phyloP scores from a whole-genome alignment of 64 coral and sea anemone species.

The Astreopora myriophthalma region DNA sequence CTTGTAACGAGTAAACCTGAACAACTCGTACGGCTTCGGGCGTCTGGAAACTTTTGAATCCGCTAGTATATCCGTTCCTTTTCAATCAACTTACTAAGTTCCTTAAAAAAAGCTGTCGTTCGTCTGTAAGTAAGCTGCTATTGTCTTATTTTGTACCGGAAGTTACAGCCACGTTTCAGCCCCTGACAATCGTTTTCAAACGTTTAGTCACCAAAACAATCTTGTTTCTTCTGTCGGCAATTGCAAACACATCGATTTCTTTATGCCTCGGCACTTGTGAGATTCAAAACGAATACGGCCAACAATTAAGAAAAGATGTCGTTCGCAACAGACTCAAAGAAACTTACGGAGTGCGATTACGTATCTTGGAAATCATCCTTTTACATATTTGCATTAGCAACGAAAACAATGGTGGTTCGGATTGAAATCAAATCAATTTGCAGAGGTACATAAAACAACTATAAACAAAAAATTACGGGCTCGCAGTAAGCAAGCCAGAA shows the following conservation, averaged over 20 bases:
- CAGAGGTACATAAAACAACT: not conserved
- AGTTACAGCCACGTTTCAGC: not conserved
- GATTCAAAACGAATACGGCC: not conserved
- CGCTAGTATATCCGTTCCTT: no score
- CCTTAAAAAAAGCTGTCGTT: not conserved
- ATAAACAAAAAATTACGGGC: not conserved
- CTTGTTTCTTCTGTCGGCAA: not conserved
- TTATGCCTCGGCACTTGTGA: not conserved
- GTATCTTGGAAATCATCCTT: not conserved
- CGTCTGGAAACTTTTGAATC: no score
- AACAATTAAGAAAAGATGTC: not conserved
- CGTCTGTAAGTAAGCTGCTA: not conserved
- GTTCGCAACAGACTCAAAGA: not conserved
- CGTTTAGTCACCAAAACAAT: not conserved
- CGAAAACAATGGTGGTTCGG: not conserved
- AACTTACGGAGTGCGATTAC: not conserved
- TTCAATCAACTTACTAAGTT: not conserved
- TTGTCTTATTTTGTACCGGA: not conserved
- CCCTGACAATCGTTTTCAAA: not conserved
- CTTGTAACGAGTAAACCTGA: not conserved
- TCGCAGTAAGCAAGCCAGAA: not conserved
- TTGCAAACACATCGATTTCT: not conserved
- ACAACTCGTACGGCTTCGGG: no score
- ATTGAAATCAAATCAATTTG: not conserved
- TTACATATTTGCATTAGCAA: conserved; percentile 20